phyloP scores from a whole-genome alignment of 2,797 vertebrate genomes.

The Eremophila alpestris region DNA sequence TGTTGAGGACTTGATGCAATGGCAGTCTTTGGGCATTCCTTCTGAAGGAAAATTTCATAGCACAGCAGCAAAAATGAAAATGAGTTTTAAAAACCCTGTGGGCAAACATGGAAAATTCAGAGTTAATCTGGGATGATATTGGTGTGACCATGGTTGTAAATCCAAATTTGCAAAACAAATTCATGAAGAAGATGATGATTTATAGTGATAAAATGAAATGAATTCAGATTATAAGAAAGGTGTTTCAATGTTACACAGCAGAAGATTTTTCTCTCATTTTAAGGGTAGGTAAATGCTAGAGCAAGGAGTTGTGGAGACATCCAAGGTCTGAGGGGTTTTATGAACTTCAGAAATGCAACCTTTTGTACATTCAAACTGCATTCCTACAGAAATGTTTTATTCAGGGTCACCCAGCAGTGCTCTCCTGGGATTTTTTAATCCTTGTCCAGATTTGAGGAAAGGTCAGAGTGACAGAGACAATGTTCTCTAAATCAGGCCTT shows the following conservation, averaged over 20 bases:
- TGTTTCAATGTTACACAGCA: accelerated
- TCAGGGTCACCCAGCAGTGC: not conserved
- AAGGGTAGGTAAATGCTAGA: not conserved
- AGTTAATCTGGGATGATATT: not conserved
- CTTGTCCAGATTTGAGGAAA: not conserved
- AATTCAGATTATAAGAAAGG: not conserved
- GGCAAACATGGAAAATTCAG: not conserved
- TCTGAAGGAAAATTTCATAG: not conserved
- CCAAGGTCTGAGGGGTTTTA: not conserved
- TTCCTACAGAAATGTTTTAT: not conserved
- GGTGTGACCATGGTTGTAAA: not conserved
- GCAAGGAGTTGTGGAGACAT: not conserved
- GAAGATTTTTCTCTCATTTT: not conserved
- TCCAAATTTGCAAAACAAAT: not conserved
- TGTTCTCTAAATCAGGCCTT: not conserved
- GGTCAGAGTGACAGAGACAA: not conserved
- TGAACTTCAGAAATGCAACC: not conserved
- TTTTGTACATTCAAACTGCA: not conserved
- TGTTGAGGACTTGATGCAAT: not conserved
- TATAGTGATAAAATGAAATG: not conserved
- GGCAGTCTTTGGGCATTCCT: not conserved
- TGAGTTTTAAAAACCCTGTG: not conserved
- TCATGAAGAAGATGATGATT: accelerated
- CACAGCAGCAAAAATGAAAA: not conserved
- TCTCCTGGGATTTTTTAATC: not conserved